Base-by-base conservation (phyloP, 2,113 vertebrate genomes). In the Mixornis gularis region DNA sequence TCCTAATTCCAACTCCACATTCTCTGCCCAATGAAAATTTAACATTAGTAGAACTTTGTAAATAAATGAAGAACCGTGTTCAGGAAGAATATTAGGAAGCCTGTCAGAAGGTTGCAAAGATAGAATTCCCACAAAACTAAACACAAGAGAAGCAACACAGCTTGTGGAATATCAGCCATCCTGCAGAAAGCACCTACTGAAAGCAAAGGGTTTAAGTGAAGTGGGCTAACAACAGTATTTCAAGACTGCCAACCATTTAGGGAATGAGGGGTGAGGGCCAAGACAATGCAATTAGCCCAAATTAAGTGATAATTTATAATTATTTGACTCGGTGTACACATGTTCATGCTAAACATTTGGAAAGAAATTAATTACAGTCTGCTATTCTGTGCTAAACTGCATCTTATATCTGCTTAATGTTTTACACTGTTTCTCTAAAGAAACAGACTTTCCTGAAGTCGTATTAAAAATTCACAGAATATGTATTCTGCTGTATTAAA, bases 81-180 rank as follows among this genome's bases (percentile, higher is more conserved):
- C 38, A 58, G 18, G n/a, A 87, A 22, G 12, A 60, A 15, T 21
- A 52, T 25, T 18, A 26, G 12, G 30, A 73, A 7, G 11, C 4
- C 5, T 26, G 5, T 18, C 7, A 30, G 36, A 55, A 51, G 20
- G 20, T 22, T 72, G n/a, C 22, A 68, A 59, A 60, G 26, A 25
- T 3, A 5, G 12, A 41, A n/a, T 5, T 55, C 16, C 44, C 7
- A 1, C 0, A 1, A 36, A 84, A 11, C 4, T 0, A 5, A 82
- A 10, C 9, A 38, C 0, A 3, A 15, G 12, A 62, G 7, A 11
- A 58, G 27, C 13, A 25, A 16, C 1, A 2, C 1, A 20, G 17
- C 3, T 5, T 21, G 18, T 21, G 32, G 9, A 68, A 14, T 56
- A 34, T 63, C 48, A 71, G 17, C 19, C 32, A 44, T 40, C 25